These are phyloP conservation scores for Drosophila punjabiensis DNA, from an alignment of 1,140 invertebrate genomes.

Conservation along the genomic window DNA sequence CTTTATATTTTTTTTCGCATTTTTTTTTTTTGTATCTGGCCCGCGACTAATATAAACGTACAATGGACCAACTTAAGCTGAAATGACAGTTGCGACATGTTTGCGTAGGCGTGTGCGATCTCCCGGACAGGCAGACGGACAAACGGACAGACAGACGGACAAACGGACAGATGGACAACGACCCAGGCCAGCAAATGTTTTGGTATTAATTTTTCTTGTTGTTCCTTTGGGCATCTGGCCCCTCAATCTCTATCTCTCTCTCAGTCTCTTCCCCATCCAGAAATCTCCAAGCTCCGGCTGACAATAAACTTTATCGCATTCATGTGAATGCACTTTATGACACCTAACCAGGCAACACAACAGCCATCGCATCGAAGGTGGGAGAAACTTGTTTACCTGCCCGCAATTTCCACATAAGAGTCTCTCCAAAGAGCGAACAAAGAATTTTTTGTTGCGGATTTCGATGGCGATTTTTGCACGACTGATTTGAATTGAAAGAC, in stretches of 20 bases:
- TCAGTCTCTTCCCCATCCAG: constrained; percentile 5
- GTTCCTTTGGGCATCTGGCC: constrained; percentile 44
- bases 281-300: constrained; percentile 42
- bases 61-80: constrained; percentile 83
- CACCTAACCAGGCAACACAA: constrained; percentile 66
- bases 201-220: constrained; percentile 81
- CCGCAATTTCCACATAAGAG: constrained; percentile 35
- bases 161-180: constrained; percentile 36
- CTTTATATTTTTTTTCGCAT: constrained; percentile 17
- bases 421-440: constrained; percentile 29
- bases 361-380: constrained; percentile 25
- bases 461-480: constrained; percentile 52
- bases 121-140: constrained; percentile 40
- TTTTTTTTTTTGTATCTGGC: constrained; percentile 51
- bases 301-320: constrained; percentile 84
- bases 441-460: constrained; percentile 40
- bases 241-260: constrained; percentile 13
- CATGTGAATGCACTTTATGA: constrained; percentile 84
- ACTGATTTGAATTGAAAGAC: constrained; percentile 56
- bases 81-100: constrained; percentile 85
- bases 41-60: constrained; percentile 84
- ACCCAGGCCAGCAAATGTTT: constrained; percentile 67
- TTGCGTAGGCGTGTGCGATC: constrained; percentile 84
- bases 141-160: background rate
- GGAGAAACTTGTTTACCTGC: constrained; percentile 60